Base-by-base conservation (phyloP, 1,140 invertebrate genomes). In the Lucilia sericata region DNA sequence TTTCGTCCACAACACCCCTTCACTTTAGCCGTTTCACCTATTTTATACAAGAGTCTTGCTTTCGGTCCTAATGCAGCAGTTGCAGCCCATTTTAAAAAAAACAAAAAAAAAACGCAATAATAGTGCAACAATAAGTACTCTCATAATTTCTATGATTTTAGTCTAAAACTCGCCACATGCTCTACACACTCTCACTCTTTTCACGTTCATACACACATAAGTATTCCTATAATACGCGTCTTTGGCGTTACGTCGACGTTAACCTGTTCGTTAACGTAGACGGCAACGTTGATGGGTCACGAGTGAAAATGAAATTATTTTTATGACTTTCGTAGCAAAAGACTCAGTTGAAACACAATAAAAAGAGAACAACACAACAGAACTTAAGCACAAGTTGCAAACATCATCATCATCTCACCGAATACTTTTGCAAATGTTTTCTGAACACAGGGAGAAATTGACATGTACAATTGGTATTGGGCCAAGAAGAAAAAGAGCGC, bases 281-380 rank as follows among this genome's bases (percentile, higher is more conserved):
- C 55, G 55, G 4, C 14, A 60, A 60, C 55, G 55, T 55, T 21
- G 65, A 21, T 70, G 65, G 65, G n/a, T 25, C 65, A 21, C 19
- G 65, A 70, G 65, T 21, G 19, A 70, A 70, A 70, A 70, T 21
- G 9, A 70, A 70, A 70, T 21, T 55, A 55, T 70, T 70, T n/a
- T 10, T 21, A 21, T 70, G 65, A 70, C 65, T 25, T 25, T 42
- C 3, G 25, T 30, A 9, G n/a, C 65, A 19, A 60, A 60, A 70
- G 65, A 70, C 65, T 70, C 65, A 70, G 65, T 70, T 70, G 65
- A 70, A 70, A 21, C 65, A 70, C 12, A 19, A 70, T n/a, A 70
- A 70, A 70, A n/a, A 70, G n/a, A 55, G 17, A 13, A 55, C 51
- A 13, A 14, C 12, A 8, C 10, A 55, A 55, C 51, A 14, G 3